Conservation (phyloP, 2,888 invertebrate genomes). For the Chelonus formosanus region DNA sequence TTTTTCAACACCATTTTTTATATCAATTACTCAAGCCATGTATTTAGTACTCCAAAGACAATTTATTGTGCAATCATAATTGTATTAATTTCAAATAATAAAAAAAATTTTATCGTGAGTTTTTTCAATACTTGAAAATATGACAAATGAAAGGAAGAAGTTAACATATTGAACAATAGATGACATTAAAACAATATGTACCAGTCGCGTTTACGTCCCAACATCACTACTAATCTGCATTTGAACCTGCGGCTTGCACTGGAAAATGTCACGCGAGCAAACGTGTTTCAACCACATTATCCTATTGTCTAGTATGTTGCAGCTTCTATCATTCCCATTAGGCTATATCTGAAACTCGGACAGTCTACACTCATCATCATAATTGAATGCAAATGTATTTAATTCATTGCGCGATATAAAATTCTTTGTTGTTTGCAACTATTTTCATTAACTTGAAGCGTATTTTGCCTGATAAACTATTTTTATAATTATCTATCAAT, state of each 20-base stretch:
- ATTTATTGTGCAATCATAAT: no score
- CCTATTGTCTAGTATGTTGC: constrained; percentile 18
- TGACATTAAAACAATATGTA: constrained; percentile 50
- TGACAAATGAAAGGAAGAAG: constrained; percentile 36
- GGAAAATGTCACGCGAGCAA: constrained; percentile 46
- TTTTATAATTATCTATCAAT: no score
- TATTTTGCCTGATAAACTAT: no score
- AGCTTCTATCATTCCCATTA: neutral
- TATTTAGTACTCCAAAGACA: no score
- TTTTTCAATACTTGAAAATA: constrained; percentile 4
- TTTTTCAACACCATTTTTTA: no score
- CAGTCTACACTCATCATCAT: constrained; percentile 14
- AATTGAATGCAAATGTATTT: constrained; percentile 23
- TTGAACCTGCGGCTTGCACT: constrained; percentile 46
- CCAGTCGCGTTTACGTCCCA: constrained; percentile 38
- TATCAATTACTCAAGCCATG: no score
- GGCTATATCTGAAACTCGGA: constrained; percentile 8
- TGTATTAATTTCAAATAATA: no score
- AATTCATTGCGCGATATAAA: constrained; percentile 9
- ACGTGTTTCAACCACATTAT: constrained; percentile 20
- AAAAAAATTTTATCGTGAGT: no score
- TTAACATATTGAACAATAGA: constrained; percentile 52
- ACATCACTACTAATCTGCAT: constrained; percentile 48
- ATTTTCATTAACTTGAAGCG: neutral
- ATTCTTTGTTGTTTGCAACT: constrained; percentile 1